Percentiles rank a stretch among this genome's conserved stretches.
These are phyloP conservation scores for Diphyllodes magnificus DNA, from an alignment of 2,113 vertebrate species.

Conservation along the genomic window DNA sequence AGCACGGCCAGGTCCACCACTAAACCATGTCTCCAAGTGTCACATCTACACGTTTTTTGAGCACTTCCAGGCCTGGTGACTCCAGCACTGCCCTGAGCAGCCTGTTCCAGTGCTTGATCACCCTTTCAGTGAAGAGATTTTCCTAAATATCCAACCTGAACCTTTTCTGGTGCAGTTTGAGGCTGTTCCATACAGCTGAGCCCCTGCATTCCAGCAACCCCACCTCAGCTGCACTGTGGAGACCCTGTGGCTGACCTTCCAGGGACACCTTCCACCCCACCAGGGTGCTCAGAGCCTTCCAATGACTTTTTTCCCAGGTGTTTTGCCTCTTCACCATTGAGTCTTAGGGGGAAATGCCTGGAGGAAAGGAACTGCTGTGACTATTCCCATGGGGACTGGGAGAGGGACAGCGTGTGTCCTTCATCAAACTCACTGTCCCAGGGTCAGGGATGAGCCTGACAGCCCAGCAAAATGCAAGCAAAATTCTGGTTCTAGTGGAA, in stretches of 20 bases:
- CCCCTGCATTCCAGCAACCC: background rate
- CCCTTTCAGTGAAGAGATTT: background rate
- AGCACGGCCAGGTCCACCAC: background rate
- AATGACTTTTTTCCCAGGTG: too few relatives aligned
- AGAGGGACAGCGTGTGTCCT: rapidly evolving
- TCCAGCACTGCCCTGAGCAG: background rate
- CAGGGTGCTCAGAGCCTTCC: background rate
- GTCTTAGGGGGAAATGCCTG: rapidly evolving
- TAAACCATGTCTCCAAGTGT: background rate
- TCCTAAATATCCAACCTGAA: background rate
- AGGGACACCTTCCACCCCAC: background rate
- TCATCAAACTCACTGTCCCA: background rate
- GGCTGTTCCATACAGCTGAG: background rate
- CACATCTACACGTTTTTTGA: background rate
- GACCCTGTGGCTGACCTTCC: background rate
- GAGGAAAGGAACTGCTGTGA: background rate
- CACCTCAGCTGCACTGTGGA: background rate
- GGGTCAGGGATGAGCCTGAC: background rate
- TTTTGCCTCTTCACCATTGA: background rate
- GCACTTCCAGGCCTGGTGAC: background rate
- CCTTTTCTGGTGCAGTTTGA: background rate
- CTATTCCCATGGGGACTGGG: background rate
- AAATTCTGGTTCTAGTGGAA: background rate
- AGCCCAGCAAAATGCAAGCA: background rate
- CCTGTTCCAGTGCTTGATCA: background rate